Conservation (phyloP, 1,140 invertebrate species). For the Drosophila albomicans region DNA sequence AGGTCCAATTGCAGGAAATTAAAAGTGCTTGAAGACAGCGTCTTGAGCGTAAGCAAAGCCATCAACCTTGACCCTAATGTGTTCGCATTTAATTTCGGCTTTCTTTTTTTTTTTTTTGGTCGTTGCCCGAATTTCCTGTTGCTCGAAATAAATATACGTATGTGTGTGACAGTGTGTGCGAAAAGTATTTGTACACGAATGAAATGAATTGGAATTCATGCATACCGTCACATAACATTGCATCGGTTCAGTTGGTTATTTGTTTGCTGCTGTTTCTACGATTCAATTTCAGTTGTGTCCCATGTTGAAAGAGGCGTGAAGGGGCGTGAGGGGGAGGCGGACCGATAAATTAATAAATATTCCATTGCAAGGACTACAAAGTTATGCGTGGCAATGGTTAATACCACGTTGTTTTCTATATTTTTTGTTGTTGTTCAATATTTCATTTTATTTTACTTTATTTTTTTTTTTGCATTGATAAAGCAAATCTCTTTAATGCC, state of each 20-base stretch:
- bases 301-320: not conserved
- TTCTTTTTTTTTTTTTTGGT: slow-evolving; percentile 8
- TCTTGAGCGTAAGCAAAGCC: not conserved
- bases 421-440: not conserved
- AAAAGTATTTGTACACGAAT: slow-evolving; percentile 44
- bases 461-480: not conserved
- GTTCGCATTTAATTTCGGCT: slow-evolving; percentile 12
- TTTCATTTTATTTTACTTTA: too few relatives aligned
- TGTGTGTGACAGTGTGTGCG: not conserved
- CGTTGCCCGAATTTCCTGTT: slow-evolving; percentile 16
- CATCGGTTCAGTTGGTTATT: slow-evolving; percentile 9
- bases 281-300: not conserved
- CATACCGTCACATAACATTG: slow-evolving; percentile 26
- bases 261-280: not conserved
- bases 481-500: too few relatives aligned
- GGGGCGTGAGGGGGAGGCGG: not conserved
- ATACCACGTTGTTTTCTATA: not conserved
- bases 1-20: slow-evolving; percentile 9
- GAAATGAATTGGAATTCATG: slow-evolving; percentile 49
- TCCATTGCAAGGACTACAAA: not conserved
- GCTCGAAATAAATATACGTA: not conserved
- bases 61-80: slow-evolving; percentile 30
- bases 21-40: slow-evolving; percentile 13
- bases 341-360: not conserved
- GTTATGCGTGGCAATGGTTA: not conserved